phyloP scores from a whole-genome alignment of 1,140 invertebrate species.

The Mycetomoellerius zeteki region DNA sequence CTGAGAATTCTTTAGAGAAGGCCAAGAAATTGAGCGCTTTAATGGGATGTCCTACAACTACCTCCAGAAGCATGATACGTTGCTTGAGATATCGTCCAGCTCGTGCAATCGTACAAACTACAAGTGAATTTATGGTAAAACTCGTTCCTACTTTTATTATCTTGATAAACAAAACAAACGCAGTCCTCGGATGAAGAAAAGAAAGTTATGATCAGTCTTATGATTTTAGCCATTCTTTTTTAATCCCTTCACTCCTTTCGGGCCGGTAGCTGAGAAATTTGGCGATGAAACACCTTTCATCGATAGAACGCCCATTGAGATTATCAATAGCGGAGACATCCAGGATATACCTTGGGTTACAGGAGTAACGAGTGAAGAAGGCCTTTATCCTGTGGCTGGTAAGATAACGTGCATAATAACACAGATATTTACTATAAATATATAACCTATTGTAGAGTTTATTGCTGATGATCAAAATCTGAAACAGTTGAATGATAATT shows the following conservation, averaged over 20 bases:
- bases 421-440: neutral
- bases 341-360: slow-evolving; percentile 88
- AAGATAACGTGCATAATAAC: slow-evolving; percentile 29
- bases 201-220: neutral
- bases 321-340: slow-evolving; percentile 86
- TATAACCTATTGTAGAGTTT: slow-evolving; percentile 83
- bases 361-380: slow-evolving; percentile 88
- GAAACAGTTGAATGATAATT: slow-evolving; percentile 87
- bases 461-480: slow-evolving; percentile 84
- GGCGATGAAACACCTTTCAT: slow-evolving; percentile 87
- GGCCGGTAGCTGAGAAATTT: slow-evolving; percentile 87
- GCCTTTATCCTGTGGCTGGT: slow-evolving; percentile 89
- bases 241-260: slow-evolving; percentile 89
- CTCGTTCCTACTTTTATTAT: neutral
- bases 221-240: slow-evolving; percentile 85
- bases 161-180: neutral
- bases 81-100: slow-evolving; percentile 90
- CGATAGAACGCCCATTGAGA: slow-evolving; percentile 87
- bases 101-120: slow-evolving; percentile 86
- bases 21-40: slow-evolving; percentile 89
- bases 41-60: slow-evolving; percentile 90
- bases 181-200: neutral
- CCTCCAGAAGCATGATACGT: slow-evolving; percentile 89
- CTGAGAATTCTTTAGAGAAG: slow-evolving; percentile 90
- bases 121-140: slow-evolving; percentile 85